These are phyloP conservation scores for Elaphurus davidianus DNA, from an alignment of 2,113 vertebrate species.

Conservation along the genomic window DNA sequence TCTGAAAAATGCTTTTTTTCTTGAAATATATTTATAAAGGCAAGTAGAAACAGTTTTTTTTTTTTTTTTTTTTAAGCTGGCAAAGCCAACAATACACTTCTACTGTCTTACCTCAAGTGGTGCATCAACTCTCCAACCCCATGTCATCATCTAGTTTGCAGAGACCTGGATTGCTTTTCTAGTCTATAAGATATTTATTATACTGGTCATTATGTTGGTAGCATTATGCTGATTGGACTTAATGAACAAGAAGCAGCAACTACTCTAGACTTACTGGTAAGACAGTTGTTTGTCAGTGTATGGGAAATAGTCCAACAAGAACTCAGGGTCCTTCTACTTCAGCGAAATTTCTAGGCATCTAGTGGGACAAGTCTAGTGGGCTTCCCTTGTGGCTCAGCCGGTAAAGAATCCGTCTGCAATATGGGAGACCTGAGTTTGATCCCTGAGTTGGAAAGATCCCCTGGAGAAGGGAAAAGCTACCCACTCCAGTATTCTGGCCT, in stretches of 20 bases:
- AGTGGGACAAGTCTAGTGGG: not conserved
- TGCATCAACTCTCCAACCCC: not conserved
- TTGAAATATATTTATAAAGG: not conserved
- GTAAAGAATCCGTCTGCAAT: not conserved
- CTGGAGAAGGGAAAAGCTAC: not conserved
- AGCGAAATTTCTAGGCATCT: not conserved
- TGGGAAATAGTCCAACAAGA: not conserved
- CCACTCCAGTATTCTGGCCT: not conserved
- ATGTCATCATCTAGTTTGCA: not conserved
- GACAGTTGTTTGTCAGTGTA: not conserved
- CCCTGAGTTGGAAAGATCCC: not conserved
- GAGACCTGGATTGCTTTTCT: not conserved
- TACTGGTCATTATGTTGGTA: not conserved
- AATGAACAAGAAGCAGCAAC: not conserved
- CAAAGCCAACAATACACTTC: not conserved
- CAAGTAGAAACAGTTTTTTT: too few species aligned
- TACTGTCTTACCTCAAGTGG: not conserved
- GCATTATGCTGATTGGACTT: not conserved
- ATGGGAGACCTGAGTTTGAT: not conserved
- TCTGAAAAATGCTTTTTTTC: not conserved
- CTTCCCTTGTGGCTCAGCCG: not conserved
- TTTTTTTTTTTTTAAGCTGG: not conserved
- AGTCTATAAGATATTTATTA: not conserved
- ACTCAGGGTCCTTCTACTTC: not conserved
- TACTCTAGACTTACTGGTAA: not conserved